A percentile compares a stretch with the other conserved stretches of the same genome.
These are phyloP conservation scores for Pogonomyrmex californicus DNA, from an alignment of 1,140 invertebrate species.

Conservation along the genomic window DNA sequence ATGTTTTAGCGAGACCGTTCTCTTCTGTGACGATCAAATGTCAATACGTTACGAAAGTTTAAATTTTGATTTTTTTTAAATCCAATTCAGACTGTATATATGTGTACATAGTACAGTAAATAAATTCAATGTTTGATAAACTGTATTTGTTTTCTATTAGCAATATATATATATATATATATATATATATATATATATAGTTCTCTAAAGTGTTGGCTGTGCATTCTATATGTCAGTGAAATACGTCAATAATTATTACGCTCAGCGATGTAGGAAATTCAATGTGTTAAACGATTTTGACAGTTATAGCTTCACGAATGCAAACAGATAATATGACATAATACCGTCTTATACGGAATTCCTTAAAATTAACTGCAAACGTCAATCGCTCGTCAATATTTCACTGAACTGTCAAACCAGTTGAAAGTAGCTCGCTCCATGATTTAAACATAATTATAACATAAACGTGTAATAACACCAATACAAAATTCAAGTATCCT, in stretches of 20 bases:
- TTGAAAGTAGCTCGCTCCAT: slow-evolving; percentile 4
- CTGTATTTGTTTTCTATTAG: slow-evolving; percentile 3
- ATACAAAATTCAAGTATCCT: slow-evolving; percentile 66
- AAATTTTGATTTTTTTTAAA: too few relatives aligned
- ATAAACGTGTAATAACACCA: slow-evolving; percentile 7
- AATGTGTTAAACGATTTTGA: slow-evolving; percentile 13
- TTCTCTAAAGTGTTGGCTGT: neutral
- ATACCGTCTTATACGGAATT: neutral
- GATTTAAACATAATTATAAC: slow-evolving; percentile 11
- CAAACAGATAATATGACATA: neutral
- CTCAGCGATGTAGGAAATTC: neutral
- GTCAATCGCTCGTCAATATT: neutral
- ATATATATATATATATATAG: neutral
- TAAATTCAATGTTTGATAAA: slow-evolving; percentile 10
- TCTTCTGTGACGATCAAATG: too few relatives aligned
- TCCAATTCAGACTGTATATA: neutral
- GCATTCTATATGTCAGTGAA: neutral
- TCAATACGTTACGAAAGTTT: neutral
- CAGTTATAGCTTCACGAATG: neutral
- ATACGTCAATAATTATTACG: slow-evolving; percentile 13
- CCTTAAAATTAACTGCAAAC: neutral
- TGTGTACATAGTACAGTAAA: neutral
- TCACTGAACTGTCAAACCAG: neutral
- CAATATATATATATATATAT: too few relatives aligned
- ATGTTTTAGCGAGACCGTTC: too few relatives aligned